Conservation (phyloP, 2,113 vertebrate genomes). For the Solenodon paradoxus region DNA sequence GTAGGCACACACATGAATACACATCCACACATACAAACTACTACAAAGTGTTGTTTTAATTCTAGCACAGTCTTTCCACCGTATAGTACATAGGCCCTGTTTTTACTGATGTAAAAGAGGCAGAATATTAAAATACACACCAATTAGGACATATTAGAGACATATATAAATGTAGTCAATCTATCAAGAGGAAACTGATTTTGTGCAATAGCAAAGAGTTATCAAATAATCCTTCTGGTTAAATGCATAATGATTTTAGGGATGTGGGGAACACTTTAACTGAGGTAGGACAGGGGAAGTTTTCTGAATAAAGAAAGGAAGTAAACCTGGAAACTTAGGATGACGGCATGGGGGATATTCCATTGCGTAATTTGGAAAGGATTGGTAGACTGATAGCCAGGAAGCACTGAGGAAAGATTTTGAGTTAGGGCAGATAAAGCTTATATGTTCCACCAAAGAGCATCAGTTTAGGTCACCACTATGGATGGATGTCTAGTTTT, state of each 20-base stretch:
- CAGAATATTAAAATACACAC: not conserved
- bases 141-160: not conserved
- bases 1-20: accelerated
- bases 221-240: not conserved
- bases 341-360: not conserved
- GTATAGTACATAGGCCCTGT: not conserved
- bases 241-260: not conserved
- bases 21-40: no score
- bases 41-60: not conserved
- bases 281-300: not conserved
- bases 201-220: not conserved
- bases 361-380: not conserved
- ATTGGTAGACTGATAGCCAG: not conserved
- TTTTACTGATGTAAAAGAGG: not conserved
- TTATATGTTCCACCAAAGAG: not conserved
- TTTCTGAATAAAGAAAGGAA: constrained; percentile 1
- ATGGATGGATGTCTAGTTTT: not conserved
- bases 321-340: not conserved
- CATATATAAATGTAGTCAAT: not conserved
- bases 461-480: not conserved
- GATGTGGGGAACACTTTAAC: not conserved
- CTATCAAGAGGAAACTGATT: not conserved
- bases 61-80: not conserved
- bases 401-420: not conserved
- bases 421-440: not conserved